phyloP scores from a whole-genome alignment of 2,888 invertebrate species.

The Epistrophella euchroma region DNA sequence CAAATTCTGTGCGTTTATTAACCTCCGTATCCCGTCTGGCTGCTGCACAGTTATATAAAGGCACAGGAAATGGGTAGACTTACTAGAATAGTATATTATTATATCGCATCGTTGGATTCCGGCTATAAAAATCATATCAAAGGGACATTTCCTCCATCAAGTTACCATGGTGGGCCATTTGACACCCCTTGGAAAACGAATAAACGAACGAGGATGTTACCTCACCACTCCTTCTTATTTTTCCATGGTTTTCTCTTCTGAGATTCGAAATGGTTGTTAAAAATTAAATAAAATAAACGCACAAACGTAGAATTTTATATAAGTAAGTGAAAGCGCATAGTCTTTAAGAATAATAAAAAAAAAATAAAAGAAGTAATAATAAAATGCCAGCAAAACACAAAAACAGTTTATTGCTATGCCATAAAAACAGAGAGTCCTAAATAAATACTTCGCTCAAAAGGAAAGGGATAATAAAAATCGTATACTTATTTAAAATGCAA shows the following conservation, averaged over 20 bases:
- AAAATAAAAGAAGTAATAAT: slow-evolving; percentile 42
- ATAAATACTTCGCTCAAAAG: slow-evolving; percentile 7
- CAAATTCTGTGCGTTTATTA: slow-evolving; percentile 35
- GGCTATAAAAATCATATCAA: slow-evolving; percentile 61
- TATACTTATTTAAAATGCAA: slow-evolving; percentile 56
- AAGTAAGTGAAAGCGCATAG: slow-evolving; percentile 14
- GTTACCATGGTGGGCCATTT: slow-evolving; percentile 46
- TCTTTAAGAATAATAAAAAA: slow-evolving; percentile 11
- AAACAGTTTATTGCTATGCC: slow-evolving; percentile 65
- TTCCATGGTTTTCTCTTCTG: slow-evolving; percentile 1
- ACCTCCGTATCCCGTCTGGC: slow-evolving; percentile 34
- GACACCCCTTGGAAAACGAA: slow-evolving; percentile 45
- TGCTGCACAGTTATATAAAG: too few species aligned
- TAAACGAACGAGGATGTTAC: background rate
- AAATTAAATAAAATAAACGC: slow-evolving; percentile 69
- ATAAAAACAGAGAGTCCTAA: slow-evolving; percentile 47
- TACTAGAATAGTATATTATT: slow-evolving; percentile 25
- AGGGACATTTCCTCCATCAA: slow-evolving; percentile 50
- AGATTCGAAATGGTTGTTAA: slow-evolving; percentile 66
- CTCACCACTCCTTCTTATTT: background rate
- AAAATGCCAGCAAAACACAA: slow-evolving; percentile 55
- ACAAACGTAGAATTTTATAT: slow-evolving; percentile 33
- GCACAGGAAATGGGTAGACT: slow-evolving; percentile 18
- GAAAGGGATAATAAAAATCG: slow-evolving; percentile 58
- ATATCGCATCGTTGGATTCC: slow-evolving; percentile 17